Percentiles rank a stretch among this genome's conserved stretches.
Conservation (phyloP, 2,113 vertebrate genomes). For the human (Homo sapiens) region GRCh38 chr9:126979501-126980000, state of each 20-base stretch:
- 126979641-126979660: background rate
- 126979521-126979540: background rate
- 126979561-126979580: background rate
- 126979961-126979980: background rate
- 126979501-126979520: background rate
- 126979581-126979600: background rate
- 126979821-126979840: background rate
- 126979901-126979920: background rate
- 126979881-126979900: no score
- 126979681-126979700: background rate
- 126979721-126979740: background rate
- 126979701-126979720: background rate
- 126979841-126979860: background rate
- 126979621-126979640: background rate
- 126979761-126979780: background rate
- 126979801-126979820: background rate
- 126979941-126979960: background rate
- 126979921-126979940: background rate
- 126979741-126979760: slow-evolving; percentile 1
- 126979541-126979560: background rate
- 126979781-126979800: background rate
- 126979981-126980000: background rate
- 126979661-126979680: background rate
- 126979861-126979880: background rate
- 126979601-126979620: background rate